Conservation (phyloP, 2,797 vertebrate genomes). For the Atherinosoma microstoma region DNA sequence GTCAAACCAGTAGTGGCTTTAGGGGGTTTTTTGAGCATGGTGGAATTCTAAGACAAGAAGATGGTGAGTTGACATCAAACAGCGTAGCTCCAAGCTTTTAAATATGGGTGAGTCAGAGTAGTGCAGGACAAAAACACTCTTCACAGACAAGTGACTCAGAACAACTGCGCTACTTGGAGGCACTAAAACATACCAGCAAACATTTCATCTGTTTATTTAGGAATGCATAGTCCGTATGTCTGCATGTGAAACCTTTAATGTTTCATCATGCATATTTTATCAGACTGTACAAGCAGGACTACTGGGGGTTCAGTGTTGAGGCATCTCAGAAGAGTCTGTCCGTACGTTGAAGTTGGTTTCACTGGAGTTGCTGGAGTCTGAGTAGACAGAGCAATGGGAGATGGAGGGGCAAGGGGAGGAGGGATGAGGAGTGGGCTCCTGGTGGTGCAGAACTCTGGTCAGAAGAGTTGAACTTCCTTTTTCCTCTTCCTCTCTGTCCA, state of each 20-base stretch:
- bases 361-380: constrained; percentile 81
- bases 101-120: constrained; percentile 64
- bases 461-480: constrained; percentile 55
- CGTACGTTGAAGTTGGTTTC: constrained; percentile 74
- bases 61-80: constrained; percentile 68
- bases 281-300: constrained; percentile 19
- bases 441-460: constrained; percentile 68
- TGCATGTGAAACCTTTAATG: constrained; percentile 37
- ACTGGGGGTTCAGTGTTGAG: constrained; percentile 39
- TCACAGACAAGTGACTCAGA: constrained; percentile 67
- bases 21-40: constrained; percentile 44
- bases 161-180: constrained; percentile 54
- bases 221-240: constrained; percentile 50
- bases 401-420: constrained; percentile 70
- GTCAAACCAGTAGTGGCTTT: constrained; percentile 61
- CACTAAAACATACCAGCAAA: constrained; percentile 52
- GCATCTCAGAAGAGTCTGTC: constrained; percentile 30
- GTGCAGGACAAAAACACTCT: constrained; percentile 65
- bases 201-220: constrained; percentile 49
- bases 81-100: constrained; percentile 47
- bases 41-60: constrained; percentile 61
- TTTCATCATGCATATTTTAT: constrained; percentile 58
- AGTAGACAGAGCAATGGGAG: constrained; percentile 66
- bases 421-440: constrained; percentile 69
- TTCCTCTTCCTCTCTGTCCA: constrained; percentile 29